Evolutionary conservation across 30 jellyfish, hydroid and myxozoan genomes (phyloP).

Genomic region (Sanderia malayensis): DNA sequence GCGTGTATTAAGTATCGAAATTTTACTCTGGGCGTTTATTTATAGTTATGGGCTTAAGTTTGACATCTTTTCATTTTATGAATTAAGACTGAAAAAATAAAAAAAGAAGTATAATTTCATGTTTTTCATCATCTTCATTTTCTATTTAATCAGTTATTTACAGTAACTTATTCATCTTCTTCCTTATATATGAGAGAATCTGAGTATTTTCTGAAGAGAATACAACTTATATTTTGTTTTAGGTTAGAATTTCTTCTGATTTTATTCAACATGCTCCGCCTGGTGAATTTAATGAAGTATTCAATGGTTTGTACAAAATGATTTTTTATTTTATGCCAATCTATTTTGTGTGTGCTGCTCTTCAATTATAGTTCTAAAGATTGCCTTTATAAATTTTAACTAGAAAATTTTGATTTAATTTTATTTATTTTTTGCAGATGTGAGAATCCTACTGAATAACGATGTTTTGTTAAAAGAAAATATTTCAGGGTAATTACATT

Average conservation of each 20-base stretch:
- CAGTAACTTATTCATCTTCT: neutral
- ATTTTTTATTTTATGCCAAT: neutral
- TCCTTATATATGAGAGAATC: too few species aligned
- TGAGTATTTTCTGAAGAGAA: too few species aligned
- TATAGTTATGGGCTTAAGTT: too few species aligned
- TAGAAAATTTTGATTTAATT: too few species aligned
- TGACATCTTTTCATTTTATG: neutral
- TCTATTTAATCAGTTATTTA: neutral
- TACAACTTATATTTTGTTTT: too few species aligned
- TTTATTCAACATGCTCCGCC: conserved; percentile 98
- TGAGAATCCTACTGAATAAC: conserved; percentile 63
- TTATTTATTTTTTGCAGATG: conserved; percentile 40
- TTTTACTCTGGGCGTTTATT: too few species aligned
- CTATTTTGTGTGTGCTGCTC: too few species aligned
- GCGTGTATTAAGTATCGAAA: too few species aligned
- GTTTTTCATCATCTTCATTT: neutral
- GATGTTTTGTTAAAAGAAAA: conserved; percentile 74
- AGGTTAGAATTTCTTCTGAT: conserved; percentile 85
- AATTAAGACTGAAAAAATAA: neutral
- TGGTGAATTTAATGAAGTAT: conserved; percentile 99
- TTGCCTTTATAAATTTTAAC: too few species aligned
- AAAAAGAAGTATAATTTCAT: neutral
- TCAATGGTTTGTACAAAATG: conserved; percentile 68
- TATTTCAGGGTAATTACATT: conserved; percentile 61
- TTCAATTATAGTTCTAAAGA: too few species aligned